Conservation (phyloP, 2,888 invertebrate species). For the Aelia acuminata region DNA sequence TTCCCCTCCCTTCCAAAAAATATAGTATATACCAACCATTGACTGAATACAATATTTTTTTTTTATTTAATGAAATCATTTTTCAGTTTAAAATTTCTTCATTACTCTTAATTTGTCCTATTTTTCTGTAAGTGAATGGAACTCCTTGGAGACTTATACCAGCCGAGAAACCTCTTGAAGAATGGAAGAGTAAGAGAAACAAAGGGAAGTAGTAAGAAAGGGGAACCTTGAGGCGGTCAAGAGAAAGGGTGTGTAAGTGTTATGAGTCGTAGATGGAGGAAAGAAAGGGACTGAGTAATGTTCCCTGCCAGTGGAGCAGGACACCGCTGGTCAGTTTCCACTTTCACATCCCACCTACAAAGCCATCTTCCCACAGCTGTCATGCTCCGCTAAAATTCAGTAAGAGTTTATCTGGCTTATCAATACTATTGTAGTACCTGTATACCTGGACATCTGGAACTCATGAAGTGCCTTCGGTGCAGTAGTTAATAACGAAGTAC, state of each 20-base stretch:
- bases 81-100: too few relatives aligned
- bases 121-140: not conserved
- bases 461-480: too few relatives aligned
- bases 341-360: conserved; percentile 13
- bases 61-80: too few relatives aligned
- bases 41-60: too few relatives aligned
- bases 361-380: not conserved
- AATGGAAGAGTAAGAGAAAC: not conserved
- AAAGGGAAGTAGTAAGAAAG: conserved; percentile 2
- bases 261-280: not conserved
- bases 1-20: too few relatives aligned
- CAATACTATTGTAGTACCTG: too few relatives aligned
- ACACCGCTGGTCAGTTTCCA: not conserved
- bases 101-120: too few relatives aligned
- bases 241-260: conserved; percentile 23
- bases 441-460: too few relatives aligned
- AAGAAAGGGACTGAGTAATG: conserved; percentile 21
- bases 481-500: too few relatives aligned
- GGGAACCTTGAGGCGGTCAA: not conserved
- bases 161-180: not conserved
- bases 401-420: not conserved
- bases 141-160: too few relatives aligned
- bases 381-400: not conserved
- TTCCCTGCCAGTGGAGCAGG: conserved; percentile 36
- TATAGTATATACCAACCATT: too few relatives aligned